Evolutionary conservation across 2,888 invertebrate genomes (phyloP).

Genomic region (Conistra vaccinii): DNA sequence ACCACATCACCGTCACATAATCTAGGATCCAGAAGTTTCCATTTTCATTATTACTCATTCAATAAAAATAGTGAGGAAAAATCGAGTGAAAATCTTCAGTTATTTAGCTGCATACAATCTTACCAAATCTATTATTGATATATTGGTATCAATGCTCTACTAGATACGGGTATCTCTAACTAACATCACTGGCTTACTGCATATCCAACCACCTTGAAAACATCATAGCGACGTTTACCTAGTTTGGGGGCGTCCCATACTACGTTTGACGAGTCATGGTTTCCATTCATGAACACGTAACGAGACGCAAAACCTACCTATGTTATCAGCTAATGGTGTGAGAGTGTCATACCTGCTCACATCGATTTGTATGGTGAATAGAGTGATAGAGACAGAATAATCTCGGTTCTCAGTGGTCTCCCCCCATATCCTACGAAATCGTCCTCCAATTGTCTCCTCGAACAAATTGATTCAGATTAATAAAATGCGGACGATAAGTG

Average conservation of each 20-base stretch:
- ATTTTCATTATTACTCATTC: not conserved
- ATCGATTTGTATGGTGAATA: not conserved
- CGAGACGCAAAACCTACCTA: conserved; percentile 15
- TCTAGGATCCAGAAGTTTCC: not conserved
- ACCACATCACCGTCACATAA: not conserved
- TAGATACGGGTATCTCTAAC: no score
- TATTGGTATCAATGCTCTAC: not conserved
- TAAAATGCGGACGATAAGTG: conserved; percentile 86
- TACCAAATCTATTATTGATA: not conserved
- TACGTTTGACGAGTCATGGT: not conserved
- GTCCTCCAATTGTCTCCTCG: conserved; percentile 83
- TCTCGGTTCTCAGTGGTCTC: conserved; percentile 15
- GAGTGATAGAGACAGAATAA: conserved; percentile 17
- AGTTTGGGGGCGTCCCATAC: not conserved
- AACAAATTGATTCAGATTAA: conserved; percentile 89
- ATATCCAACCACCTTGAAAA: not conserved
- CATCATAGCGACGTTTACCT: no score
- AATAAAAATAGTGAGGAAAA: no score
- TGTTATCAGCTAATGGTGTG: conserved; percentile 20
- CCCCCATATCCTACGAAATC: conserved; percentile 55
- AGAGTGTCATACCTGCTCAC: conserved; percentile 15
- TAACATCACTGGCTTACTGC: not conserved
- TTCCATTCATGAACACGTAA: conserved; percentile 25
- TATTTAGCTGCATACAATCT: not conserved
- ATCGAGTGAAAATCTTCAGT: not conserved